Evolutionary conservation across 2,888 invertebrate species (phyloP).

Genomic region (Cynaeus angustus): DNA sequence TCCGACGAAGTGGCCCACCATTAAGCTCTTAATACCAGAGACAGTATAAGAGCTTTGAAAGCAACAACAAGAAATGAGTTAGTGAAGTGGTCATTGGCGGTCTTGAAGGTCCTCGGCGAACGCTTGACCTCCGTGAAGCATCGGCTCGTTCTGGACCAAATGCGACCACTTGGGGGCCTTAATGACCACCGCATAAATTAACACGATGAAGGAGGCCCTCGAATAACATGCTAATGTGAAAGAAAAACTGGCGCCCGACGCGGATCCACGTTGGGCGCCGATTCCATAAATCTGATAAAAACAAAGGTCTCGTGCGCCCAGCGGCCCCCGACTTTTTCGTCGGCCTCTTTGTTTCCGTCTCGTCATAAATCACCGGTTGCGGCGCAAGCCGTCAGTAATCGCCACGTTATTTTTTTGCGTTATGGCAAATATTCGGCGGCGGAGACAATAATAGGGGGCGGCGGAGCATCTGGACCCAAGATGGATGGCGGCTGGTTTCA

Average conservation of each 20-base stretch:
- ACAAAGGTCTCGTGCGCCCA: too few relatives aligned
- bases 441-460: slow-evolving; percentile 27
- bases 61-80: slow-evolving; percentile 58
- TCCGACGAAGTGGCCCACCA: slow-evolving; percentile 22
- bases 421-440: slow-evolving; percentile 35
- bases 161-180: slow-evolving; percentile 1
- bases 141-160: slow-evolving; percentile 11
- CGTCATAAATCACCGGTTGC: slow-evolving; percentile 22
- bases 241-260: too few relatives aligned
- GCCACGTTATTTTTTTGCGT: slow-evolving; percentile 31
- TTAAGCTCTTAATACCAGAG: slow-evolving; percentile 49
- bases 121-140: slow-evolving; percentile 52
- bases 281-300: too few relatives aligned
- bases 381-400: slow-evolving; percentile 21
- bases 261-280: too few relatives aligned
- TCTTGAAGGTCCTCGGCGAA: slow-evolving; percentile 48
- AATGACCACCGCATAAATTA: slow-evolving; percentile 19
- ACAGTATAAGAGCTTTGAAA: slow-evolving; percentile 55
- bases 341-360: not conserved
- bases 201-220: not conserved
- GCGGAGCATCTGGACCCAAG: slow-evolving; percentile 27
- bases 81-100: slow-evolving; percentile 52
- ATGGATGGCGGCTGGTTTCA: slow-evolving; percentile 5
- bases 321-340: slow-evolving; percentile 3
- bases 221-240: not conserved